phyloP scores from a whole-genome alignment of 2,113 vertebrate genomes.

The Gymnobelideus leadbeateri region DNA sequence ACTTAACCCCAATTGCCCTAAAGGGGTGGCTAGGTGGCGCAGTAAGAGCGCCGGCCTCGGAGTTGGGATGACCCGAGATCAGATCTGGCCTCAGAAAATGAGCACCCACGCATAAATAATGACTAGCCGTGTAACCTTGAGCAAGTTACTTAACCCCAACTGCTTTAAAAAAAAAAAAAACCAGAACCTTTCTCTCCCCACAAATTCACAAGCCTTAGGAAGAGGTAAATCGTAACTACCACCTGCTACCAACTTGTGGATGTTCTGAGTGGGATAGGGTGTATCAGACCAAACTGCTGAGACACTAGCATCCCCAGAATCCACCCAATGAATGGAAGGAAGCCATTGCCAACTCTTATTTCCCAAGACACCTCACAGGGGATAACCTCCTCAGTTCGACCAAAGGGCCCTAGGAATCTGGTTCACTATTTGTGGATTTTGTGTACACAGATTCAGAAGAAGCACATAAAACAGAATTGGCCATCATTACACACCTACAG shows the following conservation, averaged over 20 bases:
- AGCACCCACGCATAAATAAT: too few species aligned
- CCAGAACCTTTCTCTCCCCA: not conserved
- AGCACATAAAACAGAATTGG: not conserved
- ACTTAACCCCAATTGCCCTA: too few species aligned
- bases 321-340: not conserved
- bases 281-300: constrained; percentile 28
- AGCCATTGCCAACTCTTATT: not conserved
- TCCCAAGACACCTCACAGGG: not conserved
- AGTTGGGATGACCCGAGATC: too few species aligned
- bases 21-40: too few species aligned
- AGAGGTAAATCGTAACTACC: not conserved
- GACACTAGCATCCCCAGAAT: not conserved
- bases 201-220: not conserved
- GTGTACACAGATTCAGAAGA: not conserved
- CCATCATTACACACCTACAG: not conserved
- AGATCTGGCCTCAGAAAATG: too few species aligned
- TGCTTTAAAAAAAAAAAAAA: too few species aligned
- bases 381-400: not conserved
- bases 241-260: not conserved
- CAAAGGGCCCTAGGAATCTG: not conserved
- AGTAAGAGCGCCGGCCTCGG: too few species aligned
- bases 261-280: not conserved
- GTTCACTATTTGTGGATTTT: not conserved
- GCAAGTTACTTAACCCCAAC: too few species aligned
- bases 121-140: too few species aligned